Evolutionary conservation across 2,888 invertebrate genomes (phyloP), one percentile per base, ranked within the genome.

Genomic region (Sipunculus nudus): DNA sequence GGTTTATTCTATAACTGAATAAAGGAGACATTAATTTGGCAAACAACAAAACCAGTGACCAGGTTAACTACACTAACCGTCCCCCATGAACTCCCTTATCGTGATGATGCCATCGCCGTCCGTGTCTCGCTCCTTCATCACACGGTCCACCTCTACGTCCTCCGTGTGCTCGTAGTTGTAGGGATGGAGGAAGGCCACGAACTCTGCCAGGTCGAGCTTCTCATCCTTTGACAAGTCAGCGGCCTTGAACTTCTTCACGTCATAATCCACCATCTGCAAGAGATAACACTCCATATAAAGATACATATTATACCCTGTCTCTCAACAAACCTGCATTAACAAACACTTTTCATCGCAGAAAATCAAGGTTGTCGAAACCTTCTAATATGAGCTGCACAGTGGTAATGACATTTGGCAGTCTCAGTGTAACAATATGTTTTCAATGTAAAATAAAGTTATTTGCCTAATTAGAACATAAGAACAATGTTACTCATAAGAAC

Each of bases 151-250:
- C 62, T 82, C 81, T 38, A 74, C 69, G 43, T 76, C 74, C 65
- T 84, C 81, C 97, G 98, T 97, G 77, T 89, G 88, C 31, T 89
- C 89, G 83, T 93, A 91, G 82, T 97, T 96, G 84, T 96, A 96
- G 0, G 99, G 98, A 82, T 94, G 94, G 46, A 92, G 90, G 84
- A 97, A 98, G 25, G 91, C 88, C 68, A 91, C 86, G 85, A 93
- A 96, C 84, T 99, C 98, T 1, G 88, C 85, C 1, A 87, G 76
- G 74, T 90, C 88, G 52, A 99, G 86, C 32, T 86, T 82, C 0
- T 91, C 92, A 84, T 99, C 94, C 21, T 89, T 87, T 81, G 97
- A 89, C 16, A 84, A 76, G 86, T 99, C 98, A 0, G 97, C 95
- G 2, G 89, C 89, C 52, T 87, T 84, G 86, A 96, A 99, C 86